These are phyloP conservation scores for Euwallacea fornicatus DNA, from an alignment of 1,140 invertebrate genomes.

Conservation along the genomic window DNA sequence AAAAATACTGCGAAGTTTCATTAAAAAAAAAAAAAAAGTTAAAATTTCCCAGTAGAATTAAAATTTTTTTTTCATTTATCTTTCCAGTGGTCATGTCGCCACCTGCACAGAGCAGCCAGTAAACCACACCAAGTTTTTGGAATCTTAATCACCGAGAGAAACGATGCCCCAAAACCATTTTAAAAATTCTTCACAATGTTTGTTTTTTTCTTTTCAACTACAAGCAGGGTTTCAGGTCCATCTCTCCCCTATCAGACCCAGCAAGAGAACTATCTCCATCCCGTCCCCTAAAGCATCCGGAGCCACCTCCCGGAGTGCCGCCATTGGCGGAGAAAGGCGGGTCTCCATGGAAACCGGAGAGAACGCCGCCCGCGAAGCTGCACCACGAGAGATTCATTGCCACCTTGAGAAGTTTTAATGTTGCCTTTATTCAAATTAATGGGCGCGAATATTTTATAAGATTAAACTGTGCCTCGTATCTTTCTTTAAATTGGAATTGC, in stretches of 20 bases:
- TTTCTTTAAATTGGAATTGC: constrained; percentile 50
- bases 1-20: no score
- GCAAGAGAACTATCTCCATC: constrained; percentile 49
- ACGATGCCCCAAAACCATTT: no score
- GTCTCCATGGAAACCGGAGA: constrained; percentile 52
- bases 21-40: no score
- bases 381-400: constrained; percentile 52
- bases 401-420: constrained; percentile 55
- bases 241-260: neutral
- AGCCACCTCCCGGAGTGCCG: constrained; percentile 46
- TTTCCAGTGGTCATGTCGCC: no score
- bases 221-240: neutral
- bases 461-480: constrained; percentile 49
- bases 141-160: no score
- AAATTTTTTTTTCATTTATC: no score
- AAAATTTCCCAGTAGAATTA: no score
- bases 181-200: neutral
- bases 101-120: no score
- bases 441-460: constrained; percentile 51
- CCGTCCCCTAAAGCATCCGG: constrained; percentile 49
- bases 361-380: constrained; percentile 46
- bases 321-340: constrained; percentile 49
- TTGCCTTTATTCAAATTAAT: constrained; percentile 56
- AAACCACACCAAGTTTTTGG: no score
- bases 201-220: neutral